Conservation (phyloP, 2,797 vertebrate species). For the Acanthurus lineatus region DNA sequence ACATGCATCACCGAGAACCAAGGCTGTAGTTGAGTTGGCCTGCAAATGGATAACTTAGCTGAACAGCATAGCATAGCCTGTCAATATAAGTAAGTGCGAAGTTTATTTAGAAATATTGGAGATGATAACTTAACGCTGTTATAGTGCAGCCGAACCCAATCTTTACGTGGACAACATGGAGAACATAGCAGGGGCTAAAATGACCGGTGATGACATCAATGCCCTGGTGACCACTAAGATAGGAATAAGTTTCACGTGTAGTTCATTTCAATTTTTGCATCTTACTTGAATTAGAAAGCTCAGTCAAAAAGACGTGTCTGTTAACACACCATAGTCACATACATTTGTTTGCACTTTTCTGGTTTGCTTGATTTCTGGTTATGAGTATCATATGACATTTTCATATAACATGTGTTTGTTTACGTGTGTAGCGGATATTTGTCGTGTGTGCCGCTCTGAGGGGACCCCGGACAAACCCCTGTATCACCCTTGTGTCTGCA, state of each 20-base stretch:
- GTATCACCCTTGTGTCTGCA: slow-evolving; percentile 98
- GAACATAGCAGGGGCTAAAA: too few species aligned
- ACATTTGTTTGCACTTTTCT: not conserved
- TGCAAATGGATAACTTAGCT: slow-evolving; percentile 43
- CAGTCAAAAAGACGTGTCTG: not conserved
- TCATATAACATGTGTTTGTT: slow-evolving; percentile 8
- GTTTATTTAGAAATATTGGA: not conserved
- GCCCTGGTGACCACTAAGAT: slow-evolving; percentile 5
- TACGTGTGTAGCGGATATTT: slow-evolving; percentile 91
- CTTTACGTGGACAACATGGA: too few species aligned
- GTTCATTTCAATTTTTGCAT: not conserved
- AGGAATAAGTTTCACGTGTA: not conserved
- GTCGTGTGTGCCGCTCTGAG: slow-evolving; percentile 98
- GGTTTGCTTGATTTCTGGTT: not conserved
- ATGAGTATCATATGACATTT: not conserved
- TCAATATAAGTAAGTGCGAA: not conserved
- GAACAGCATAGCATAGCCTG: not conserved
- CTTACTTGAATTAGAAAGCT: too few species aligned
- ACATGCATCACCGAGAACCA: slow-evolving; percentile 24
- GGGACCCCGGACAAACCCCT: slow-evolving; percentile 97
- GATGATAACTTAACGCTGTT: not conserved
- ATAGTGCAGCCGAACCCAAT: not conserved
- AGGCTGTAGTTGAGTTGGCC: slow-evolving; percentile 60
- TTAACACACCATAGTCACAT: too few species aligned
- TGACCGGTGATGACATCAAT: slow-evolving; percentile 54